These are phyloP conservation scores for Telmatherina bonti DNA, from an alignment of 2,797 vertebrate species.

Conservation along the genomic window DNA sequence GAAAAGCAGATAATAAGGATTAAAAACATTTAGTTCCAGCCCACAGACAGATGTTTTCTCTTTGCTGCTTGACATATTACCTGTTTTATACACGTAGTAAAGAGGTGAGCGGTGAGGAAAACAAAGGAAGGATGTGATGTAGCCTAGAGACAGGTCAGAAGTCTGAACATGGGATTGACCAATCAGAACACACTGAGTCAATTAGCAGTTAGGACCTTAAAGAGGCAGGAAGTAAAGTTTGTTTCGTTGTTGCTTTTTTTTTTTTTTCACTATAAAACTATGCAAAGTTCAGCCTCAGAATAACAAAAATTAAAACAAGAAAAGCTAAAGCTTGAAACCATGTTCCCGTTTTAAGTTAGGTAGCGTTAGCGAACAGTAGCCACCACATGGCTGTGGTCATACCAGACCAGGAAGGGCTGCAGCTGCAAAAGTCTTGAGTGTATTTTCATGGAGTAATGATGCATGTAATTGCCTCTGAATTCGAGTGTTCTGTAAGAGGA, in stretches of 20 bases:
- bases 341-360: background rate
- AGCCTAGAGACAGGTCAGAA: background rate
- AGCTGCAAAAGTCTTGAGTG: slow-evolving; percentile 12
- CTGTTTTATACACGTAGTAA: background rate
- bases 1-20: too few relatives aligned
- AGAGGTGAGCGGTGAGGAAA: background rate
- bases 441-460: slow-evolving; percentile 16
- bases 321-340: background rate
- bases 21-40: too few relatives aligned
- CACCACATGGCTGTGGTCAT: background rate
- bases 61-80: background rate
- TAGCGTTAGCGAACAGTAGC: slow-evolving; percentile 4
- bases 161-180: background rate
- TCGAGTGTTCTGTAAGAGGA: slow-evolving; percentile 14
- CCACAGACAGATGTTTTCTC: background rate
- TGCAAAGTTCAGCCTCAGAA: background rate
- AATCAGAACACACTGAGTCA: background rate
- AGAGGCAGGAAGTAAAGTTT: background rate
- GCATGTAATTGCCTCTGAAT: slow-evolving; percentile 13
- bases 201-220: background rate
- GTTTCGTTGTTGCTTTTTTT: too few relatives aligned
- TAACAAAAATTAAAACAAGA: background rate
- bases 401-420: slow-evolving; percentile 14
- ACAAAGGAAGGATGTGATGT: background rate
- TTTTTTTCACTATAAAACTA: background rate